phyloP scores from a whole-genome alignment of 2,797 vertebrate species.

The Margarornis squamiger region DNA sequence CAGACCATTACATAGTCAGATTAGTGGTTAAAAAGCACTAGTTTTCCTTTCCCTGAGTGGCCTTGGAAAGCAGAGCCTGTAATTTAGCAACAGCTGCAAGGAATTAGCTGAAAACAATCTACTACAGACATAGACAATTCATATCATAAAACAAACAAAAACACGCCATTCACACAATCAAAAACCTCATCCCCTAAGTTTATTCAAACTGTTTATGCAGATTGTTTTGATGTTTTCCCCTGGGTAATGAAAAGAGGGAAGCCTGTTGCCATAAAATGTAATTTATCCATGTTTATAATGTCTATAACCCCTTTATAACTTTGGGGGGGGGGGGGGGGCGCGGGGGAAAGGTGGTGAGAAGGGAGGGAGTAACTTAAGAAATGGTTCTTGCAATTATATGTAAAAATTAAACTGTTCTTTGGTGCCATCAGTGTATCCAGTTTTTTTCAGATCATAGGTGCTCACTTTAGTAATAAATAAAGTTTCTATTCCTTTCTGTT shows the following conservation, averaged over 20 bases:
- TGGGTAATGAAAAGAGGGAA: background rate
- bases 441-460: background rate
- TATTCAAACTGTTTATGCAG: background rate
- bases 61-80: conserved; percentile 63
- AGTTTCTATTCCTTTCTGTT: background rate
- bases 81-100: conserved; percentile 71
- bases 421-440: background rate
- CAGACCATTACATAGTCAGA: conserved; percentile 43
- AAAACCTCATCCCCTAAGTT: background rate
- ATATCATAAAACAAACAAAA: conserved; percentile 56
- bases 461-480: background rate
- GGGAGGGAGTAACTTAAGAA: background rate
- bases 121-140: conserved; percentile 50
- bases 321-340: too few relatives aligned
- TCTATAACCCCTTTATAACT: background rate
- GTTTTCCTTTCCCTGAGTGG: conserved; percentile 64
- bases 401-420: background rate
- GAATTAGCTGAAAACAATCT: conserved; percentile 68
- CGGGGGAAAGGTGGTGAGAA: too few relatives aligned
- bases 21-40: conserved; percentile 54
- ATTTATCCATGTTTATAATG: background rate
- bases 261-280: background rate
- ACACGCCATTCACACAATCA: conserved; percentile 29
- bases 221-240: background rate
- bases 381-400: background rate